Percentiles rank a stretch among this genome's conserved stretches.
These are phyloP conservation scores for Pantherophis alleghaniensis DNA, from an alignment of 2,797 vertebrate genomes.

Conservation along the genomic window DNA sequence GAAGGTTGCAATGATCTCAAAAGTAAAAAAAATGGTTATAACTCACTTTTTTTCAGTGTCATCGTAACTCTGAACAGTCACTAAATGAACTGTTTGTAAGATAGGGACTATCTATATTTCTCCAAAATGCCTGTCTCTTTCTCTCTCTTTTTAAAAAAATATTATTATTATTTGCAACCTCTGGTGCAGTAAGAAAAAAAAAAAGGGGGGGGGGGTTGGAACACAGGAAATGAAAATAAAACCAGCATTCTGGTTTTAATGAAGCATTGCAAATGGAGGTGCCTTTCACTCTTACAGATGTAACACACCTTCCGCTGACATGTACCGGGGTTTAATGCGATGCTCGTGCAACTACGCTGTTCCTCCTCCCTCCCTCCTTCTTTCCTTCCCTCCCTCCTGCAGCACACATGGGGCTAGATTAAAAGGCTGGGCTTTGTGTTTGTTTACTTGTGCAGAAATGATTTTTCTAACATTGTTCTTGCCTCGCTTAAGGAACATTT, in stretches of 20 bases:
- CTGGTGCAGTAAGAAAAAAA: too few species aligned
- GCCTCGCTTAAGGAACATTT: slow-evolving; percentile 18
- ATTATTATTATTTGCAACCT: neutral
- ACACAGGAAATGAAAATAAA: neutral
- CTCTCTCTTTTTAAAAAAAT: neutral
- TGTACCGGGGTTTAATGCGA: neutral
- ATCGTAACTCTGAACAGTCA: accelerated
- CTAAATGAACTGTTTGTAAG: neutral
- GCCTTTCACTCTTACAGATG: neutral
- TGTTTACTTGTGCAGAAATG: slow-evolving; percentile 30
- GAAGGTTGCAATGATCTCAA: neutral
- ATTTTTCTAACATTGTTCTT: neutral
- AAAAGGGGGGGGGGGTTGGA: too few species aligned
- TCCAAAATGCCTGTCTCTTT: neutral
- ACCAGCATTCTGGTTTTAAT: neutral
- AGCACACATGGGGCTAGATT: neutral
- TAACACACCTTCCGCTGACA: slow-evolving; percentile 32
- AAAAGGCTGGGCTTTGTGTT: slow-evolving; percentile 21
- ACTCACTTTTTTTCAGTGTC: neutral
- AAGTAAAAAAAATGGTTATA: neutral
- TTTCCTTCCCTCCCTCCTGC: neutral
- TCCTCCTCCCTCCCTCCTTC: neutral
- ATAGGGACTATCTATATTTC: neutral
- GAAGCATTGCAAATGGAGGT: neutral
- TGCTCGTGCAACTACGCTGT: neutral